phyloP scores from a whole-genome alignment of 2,113 vertebrate genomes.

The Pelvicachromis taeniatus region DNA sequence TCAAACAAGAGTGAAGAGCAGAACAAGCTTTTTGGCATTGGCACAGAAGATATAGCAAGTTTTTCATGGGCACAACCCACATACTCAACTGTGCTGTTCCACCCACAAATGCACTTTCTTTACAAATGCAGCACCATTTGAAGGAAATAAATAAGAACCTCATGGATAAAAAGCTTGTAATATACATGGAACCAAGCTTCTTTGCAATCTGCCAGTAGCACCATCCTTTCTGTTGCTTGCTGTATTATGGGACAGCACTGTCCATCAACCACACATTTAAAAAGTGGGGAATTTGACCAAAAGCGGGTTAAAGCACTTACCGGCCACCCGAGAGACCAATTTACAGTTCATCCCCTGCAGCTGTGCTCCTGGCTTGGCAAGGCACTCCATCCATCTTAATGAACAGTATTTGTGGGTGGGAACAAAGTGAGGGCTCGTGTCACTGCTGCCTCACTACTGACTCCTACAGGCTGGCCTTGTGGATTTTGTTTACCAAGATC shows the following conservation, averaged over 20 bases:
- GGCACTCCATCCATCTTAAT: slow-evolving; percentile 44
- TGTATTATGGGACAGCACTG: slow-evolving; percentile 4
- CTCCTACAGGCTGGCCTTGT: neutral
- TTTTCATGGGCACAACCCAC: too few species aligned
- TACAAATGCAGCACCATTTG: too few species aligned
- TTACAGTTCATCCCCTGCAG: slow-evolving; percentile 47
- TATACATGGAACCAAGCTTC: neutral
- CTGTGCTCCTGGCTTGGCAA: slow-evolving; percentile 39
- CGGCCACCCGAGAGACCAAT: slow-evolving; percentile 49
- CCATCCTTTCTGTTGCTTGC: neutral
- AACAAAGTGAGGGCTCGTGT: slow-evolving; percentile 7
- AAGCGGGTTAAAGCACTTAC: slow-evolving; percentile 16
- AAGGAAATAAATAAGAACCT: neutral
- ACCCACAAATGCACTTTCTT: too few species aligned
- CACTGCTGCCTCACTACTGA: neutral
- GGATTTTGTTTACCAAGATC: neutral
- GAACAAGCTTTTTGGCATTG: too few species aligned
- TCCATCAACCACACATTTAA: slow-evolving; percentile 26
- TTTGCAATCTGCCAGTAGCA: neutral
- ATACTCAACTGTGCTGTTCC: too few species aligned
- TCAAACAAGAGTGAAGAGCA: too few species aligned
- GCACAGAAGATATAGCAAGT: too few species aligned
- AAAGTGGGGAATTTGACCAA: slow-evolving; percentile 23
- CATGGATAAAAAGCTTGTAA: neutral
- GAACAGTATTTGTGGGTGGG: slow-evolving; percentile 23